These are phyloP conservation scores for Malachius bipustulatus DNA, from an alignment of 2,888 invertebrate species.

Conservation along the genomic window DNA sequence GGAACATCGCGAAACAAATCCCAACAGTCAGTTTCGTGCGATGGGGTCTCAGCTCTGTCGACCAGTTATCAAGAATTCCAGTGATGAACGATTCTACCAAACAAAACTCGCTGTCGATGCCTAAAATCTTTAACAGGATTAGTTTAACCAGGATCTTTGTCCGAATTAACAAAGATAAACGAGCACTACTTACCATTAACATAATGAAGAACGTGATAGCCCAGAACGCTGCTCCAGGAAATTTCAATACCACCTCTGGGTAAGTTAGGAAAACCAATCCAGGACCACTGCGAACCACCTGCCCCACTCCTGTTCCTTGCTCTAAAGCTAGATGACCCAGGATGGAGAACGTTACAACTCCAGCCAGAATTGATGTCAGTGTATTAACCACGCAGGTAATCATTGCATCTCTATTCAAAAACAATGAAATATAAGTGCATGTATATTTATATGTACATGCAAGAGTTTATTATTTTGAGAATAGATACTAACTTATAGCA, in stretches of 20 bases:
- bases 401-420: constrained; percentile 53
- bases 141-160: background rate
- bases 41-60: constrained; percentile 43
- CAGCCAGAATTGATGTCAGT: constrained; percentile 58
- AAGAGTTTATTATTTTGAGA: background rate
- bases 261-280: constrained; percentile 65
- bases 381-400: constrained; percentile 62
- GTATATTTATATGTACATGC: too few relatives aligned
- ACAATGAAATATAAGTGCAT: too few relatives aligned
- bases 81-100: constrained; percentile 51
- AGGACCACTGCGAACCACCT: constrained; percentile 51
- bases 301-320: constrained; percentile 39
- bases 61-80: constrained; percentile 48
- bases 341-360: constrained; percentile 64
- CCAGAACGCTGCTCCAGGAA: constrained; percentile 61
- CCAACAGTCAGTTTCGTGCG: constrained; percentile 52
- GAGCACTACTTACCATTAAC: constrained; percentile 47
- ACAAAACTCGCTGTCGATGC: constrained; percentile 64
- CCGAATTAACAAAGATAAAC: background rate
- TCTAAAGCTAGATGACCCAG: constrained; percentile 55
- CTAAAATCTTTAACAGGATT: constrained; percentile 51
- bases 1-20: constrained; percentile 70
- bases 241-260: constrained; percentile 59
- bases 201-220: constrained; percentile 62
- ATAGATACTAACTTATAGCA: constrained; percentile 47